Conservation (phyloP, 2,888 invertebrate species). For the Ypsolopha scabrella region DNA sequence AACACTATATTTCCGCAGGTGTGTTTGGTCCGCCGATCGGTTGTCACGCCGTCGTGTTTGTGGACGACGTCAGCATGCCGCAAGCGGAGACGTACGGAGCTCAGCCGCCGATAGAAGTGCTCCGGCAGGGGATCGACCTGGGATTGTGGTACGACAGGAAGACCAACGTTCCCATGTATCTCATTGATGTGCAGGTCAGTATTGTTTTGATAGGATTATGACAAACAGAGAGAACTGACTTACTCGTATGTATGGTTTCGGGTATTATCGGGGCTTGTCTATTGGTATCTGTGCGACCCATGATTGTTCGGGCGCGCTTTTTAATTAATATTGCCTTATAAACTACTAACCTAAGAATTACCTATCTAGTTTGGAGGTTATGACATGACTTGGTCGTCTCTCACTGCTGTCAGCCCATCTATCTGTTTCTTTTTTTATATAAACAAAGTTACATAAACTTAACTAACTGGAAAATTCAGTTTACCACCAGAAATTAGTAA, state of each 20-base stretch:
- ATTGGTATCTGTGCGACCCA: too few relatives aligned
- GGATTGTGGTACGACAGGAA: slow-evolving; percentile 91
- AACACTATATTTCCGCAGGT: too few relatives aligned
- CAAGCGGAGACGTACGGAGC: slow-evolving; percentile 90
- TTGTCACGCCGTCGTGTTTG: slow-evolving; percentile 89
- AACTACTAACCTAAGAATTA: too few relatives aligned
- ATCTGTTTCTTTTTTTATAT: too few relatives aligned
- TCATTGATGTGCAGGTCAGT: slow-evolving; percentile 85
- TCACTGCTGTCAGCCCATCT: too few relatives aligned
- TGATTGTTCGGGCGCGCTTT: too few relatives aligned
- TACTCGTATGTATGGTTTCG: too few relatives aligned
- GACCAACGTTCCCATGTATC: slow-evolving; percentile 80
- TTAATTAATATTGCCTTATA: too few relatives aligned
- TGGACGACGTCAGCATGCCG: slow-evolving; percentile 98
- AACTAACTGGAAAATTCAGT: neutral
- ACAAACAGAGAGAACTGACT: too few relatives aligned
- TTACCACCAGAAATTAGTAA: neutral
- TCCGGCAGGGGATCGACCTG: slow-evolving; percentile 92
- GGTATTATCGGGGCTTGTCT: too few relatives aligned
- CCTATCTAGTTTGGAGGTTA: too few relatives aligned
- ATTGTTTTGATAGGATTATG: neutral
- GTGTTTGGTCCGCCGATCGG: slow-evolving; percentile 94
- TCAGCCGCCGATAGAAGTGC: slow-evolving; percentile 93
- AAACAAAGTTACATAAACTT: neutral
- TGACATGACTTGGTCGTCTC: too few relatives aligned